Evolutionary conservation across 2,797 vertebrate genomes (phyloP).

Genomic region (Falco columbarius): DNA sequence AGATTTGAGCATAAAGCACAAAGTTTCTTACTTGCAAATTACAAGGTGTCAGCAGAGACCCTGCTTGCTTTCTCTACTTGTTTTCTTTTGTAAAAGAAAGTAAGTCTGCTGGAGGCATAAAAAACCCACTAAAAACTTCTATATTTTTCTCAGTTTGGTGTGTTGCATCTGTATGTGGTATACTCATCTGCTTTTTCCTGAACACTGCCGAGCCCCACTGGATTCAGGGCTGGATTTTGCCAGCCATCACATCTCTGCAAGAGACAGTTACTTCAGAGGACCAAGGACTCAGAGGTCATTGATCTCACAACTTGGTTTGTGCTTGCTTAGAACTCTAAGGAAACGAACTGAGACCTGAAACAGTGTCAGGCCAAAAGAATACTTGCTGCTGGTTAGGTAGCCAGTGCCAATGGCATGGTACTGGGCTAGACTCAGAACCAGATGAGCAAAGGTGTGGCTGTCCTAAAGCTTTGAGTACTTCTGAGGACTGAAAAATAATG

Average conservation of each 20-base stretch:
- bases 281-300: not conserved
- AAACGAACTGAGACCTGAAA: not conserved
- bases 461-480: not conserved
- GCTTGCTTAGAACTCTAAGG: not conserved
- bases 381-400: not conserved
- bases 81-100: not conserved
- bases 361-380: not conserved
- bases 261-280: not conserved
- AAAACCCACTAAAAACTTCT: fast-evolving
- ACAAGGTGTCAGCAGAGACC: not conserved
- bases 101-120: not conserved
- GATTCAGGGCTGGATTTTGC: not conserved
- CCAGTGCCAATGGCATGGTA: fast-evolving
- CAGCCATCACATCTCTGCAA: not conserved
- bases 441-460: not conserved
- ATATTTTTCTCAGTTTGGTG: not conserved
- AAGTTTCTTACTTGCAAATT: not conserved
- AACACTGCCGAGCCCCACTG: not conserved
- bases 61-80: not conserved
- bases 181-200: not conserved
- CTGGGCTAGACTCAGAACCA: not conserved
- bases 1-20: not conserved
- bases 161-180: not conserved
- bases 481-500: not conserved
- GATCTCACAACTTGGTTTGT: not conserved